A percentile compares a stretch with the other conserved stretches of the same genome.
Evolutionary conservation across 2,888 invertebrate genomes (phyloP).

Genomic region (Muschampia plurimacula): DNA sequence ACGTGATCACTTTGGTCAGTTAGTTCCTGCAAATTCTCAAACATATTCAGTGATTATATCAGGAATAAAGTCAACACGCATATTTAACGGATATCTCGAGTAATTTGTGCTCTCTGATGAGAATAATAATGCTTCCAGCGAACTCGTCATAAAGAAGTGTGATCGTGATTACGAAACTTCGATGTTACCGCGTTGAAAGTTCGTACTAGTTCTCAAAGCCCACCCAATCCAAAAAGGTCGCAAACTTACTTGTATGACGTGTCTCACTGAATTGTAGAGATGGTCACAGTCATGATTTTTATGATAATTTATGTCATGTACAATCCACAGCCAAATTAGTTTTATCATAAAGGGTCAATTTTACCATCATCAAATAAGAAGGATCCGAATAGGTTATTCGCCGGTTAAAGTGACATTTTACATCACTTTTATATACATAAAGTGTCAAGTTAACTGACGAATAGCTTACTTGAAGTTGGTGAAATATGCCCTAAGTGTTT

Average conservation of each 20-base stretch:
- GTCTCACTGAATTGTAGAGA: neutral
- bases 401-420: no score
- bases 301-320: neutral
- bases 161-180: slow-evolving; percentile 27
- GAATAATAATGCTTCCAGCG: slow-evolving; percentile 5
- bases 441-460: no score
- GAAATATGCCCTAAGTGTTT: no score
- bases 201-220: neutral
- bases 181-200: slow-evolving; percentile 12
- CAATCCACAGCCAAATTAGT: no score
- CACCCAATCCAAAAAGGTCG: slow-evolving; percentile 1
- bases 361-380: no score
- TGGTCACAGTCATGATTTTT: neutral
- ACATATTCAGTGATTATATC: neutral
- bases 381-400: no score
- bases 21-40: neutral
- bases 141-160: slow-evolving; percentile 7
- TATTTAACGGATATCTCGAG: neutral
- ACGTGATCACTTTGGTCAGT: no score
- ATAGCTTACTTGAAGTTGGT: no score
- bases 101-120: slow-evolving; percentile 4
- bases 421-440: no score
- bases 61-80: neutral
- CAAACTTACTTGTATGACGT: slow-evolving; percentile 3
- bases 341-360: no score